Base-by-base conservation (phyloP, 1,140 invertebrate species). In the Dendroctonus valens region DNA sequence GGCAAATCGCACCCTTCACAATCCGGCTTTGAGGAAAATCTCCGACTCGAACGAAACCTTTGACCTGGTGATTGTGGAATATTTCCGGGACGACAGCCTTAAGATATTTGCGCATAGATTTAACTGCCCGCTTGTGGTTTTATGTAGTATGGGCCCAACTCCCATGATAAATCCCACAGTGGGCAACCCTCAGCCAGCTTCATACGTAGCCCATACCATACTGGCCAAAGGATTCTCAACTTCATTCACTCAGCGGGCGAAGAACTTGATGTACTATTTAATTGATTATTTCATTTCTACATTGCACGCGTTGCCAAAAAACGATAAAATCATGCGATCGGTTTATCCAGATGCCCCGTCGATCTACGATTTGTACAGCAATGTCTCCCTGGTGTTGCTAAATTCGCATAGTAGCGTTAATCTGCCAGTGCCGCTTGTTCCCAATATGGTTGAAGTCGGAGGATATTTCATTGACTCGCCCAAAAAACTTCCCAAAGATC, bases 41-140 rank as follows among this genome's bases (percentile, higher is more conserved):
- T 26, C 26, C 26, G 26, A 26, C 26, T 26, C 26, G 26, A 26
- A 26, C 26, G 58, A 81, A 38, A 83, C 82, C 59, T 91, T 84
- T 64, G 89, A 91, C 73, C 71, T 89, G 0, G 81, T 89, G 6
- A 74, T 91, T 0, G 78, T 85, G 6, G 88, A 90, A 73, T 81
- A 82, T 61, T 89, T 90, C 70, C 86, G 88, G 46, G 84, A 82
- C 53, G 86, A 90, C 62, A 89, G 87, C 71, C 83, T 84, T n/a
- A 53, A 77, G 7, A 76, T 75, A 8, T 53, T 82, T 38, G 76
- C 77, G 5, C 61, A 79, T 37, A 67, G 74, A 41, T 77, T 77
- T 49, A 9, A 65, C 7, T 65, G 63, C 41, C 63, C 63, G 1
- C 48, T 65, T 3, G 51, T 65, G 14, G 14, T 65, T 26, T 14